These are phyloP conservation scores for Battus philenor DNA, from an alignment of 1,140 invertebrate species.

Conservation along the genomic window DNA sequence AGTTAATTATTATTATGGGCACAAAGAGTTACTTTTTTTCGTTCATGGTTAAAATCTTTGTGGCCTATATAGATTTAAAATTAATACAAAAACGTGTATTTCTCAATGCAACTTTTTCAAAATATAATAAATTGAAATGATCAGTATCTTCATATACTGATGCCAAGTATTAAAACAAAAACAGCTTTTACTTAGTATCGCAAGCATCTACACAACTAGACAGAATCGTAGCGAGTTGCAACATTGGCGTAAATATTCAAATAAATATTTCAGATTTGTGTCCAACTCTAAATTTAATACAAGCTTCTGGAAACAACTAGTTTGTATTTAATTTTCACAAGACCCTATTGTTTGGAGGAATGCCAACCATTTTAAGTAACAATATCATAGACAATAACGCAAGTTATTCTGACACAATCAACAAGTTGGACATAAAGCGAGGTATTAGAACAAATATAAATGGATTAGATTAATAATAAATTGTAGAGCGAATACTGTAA, in stretches of 20 bases:
- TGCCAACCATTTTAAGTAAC: conserved; percentile 6
- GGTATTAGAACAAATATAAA: conserved; percentile 5
- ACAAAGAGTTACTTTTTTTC: too few relatives aligned
- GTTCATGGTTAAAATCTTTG: too few relatives aligned
- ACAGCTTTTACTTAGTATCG: too few relatives aligned
- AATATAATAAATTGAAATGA: too few relatives aligned
- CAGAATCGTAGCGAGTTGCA: not conserved
- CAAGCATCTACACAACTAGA: not conserved
- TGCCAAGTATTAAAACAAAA: too few relatives aligned
- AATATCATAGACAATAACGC: conserved; percentile 10
- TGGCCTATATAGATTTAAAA: too few relatives aligned
- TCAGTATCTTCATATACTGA: too few relatives aligned
- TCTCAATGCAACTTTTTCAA: too few relatives aligned
- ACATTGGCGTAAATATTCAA: conserved; percentile 4
- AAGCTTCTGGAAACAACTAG: conserved; percentile 1
- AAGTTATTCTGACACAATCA: conserved; percentile 5
- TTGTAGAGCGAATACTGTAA: too few relatives aligned
- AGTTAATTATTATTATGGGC: too few relatives aligned
- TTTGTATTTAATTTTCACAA: conserved; percentile 9
- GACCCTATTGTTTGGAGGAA: conserved; percentile 4
- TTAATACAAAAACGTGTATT: too few relatives aligned
- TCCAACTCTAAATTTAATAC: conserved; percentile 1
- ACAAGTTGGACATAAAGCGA: not conserved
- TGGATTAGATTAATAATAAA: too few relatives aligned
- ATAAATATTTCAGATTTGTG: conserved; percentile 8